Conservation (phyloP, 2,888 invertebrate genomes). For the Ypsolopha sequella region DNA sequence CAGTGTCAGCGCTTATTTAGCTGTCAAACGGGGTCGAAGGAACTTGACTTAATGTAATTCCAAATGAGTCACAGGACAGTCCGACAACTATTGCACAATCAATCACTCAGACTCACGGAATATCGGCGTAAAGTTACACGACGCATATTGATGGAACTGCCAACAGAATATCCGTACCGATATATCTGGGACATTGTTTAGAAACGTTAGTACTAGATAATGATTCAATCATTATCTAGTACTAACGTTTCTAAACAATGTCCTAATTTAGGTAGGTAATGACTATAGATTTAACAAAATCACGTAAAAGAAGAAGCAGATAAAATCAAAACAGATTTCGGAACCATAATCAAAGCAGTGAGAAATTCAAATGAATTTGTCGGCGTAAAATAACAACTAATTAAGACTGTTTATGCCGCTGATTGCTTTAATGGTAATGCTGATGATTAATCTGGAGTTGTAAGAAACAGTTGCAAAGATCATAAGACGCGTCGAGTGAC, state of each 20-base stretch:
- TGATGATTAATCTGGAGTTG: conserved; percentile 37
- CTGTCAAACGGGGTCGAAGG: not conserved
- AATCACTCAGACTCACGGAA: conserved; percentile 39
- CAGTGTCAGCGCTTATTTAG: not conserved
- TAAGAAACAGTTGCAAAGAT: conserved; percentile 17
- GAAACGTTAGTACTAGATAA: conserved; percentile 16
- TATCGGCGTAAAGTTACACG: not conserved
- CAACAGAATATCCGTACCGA: conserved; percentile 33
- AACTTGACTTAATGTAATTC: conserved; percentile 19
- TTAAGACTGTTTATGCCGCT: conserved; percentile 15
- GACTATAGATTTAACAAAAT: no score
- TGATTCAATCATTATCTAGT: conserved; percentile 23
- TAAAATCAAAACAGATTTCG: no score
- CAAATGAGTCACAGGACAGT: conserved; percentile 57
- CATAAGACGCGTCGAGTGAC: conserved; percentile 43
- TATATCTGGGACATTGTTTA: conserved; percentile 26
- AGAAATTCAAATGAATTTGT: no score
- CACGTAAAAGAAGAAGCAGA: no score
- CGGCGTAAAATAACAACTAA: no score
- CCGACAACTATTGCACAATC: conserved; percentile 35
- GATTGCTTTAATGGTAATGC: conserved; percentile 39
- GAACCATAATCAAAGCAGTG: no score
- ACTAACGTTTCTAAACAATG: no score
- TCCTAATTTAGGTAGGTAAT: no score
- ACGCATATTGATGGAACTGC: conserved; percentile 51